These are phyloP conservation scores for Poecilia latipinna DNA, from an alignment of 2,113 vertebrate species.

Conservation along the genomic window DNA sequence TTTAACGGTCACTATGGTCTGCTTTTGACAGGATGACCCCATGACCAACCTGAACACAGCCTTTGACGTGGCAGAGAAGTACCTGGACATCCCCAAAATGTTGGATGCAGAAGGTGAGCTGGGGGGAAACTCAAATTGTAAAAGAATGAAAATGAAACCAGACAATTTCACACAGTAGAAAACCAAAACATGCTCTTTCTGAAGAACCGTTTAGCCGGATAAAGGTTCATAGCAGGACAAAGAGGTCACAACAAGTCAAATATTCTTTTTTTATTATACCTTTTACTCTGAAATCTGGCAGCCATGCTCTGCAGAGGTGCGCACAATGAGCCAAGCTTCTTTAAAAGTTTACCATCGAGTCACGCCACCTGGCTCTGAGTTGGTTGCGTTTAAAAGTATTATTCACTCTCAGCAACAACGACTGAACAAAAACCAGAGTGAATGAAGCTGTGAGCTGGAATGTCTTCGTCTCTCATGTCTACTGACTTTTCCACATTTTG, in stretches of 20 bases:
- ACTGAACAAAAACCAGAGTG: not conserved
- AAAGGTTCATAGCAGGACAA: not conserved
- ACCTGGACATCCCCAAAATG: slow-evolving; percentile 95
- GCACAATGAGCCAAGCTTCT: not conserved
- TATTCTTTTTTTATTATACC: not conserved
- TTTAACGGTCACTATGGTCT: not conserved
- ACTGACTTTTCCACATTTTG: not conserved
- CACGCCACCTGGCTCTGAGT: not conserved
- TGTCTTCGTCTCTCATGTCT: too few species aligned
- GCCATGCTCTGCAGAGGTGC: not conserved
- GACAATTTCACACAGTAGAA: not conserved
- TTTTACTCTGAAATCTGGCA: not conserved
- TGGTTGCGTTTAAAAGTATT: not conserved
- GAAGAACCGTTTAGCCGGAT: not conserved
- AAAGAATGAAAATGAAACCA: not conserved
- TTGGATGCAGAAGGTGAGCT: slow-evolving; percentile 92
- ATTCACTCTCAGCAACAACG: not conserved
- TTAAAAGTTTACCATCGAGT: not conserved
- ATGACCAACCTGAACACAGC: slow-evolving; percentile 94
- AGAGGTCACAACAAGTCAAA: not conserved
- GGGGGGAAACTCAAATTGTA: not conserved
- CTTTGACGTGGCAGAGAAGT: slow-evolving; percentile 94
- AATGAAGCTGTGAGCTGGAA: not conserved
- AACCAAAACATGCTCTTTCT: slow-evolving; percentile 12
- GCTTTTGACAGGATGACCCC: slow-evolving; percentile 84